Conservation (phyloP, 2,113 vertebrate species). For the Aegotheles bennettii region DNA sequence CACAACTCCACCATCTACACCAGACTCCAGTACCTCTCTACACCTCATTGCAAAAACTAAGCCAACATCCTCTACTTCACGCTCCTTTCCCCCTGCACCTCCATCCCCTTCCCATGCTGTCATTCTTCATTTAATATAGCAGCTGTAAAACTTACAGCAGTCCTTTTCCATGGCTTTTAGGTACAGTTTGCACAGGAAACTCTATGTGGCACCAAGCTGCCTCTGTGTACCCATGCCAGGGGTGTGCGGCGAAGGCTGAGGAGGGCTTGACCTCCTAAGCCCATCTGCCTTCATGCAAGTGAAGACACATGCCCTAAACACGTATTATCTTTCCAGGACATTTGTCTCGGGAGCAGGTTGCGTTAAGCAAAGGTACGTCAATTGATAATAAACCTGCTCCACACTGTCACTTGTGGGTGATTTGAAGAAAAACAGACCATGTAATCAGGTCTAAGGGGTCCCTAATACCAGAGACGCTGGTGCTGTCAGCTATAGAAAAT, state of each 20-base stretch:
- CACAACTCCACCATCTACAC: neutral
- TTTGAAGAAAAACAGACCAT: constrained; percentile 74
- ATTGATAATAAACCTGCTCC: constrained; percentile 69
- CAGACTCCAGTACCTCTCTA: neutral
- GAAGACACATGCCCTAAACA: constrained; percentile 25
- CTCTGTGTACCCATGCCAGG: neutral
- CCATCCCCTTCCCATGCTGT: neutral
- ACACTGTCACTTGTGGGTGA: constrained; percentile 68
- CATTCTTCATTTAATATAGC: neutral
- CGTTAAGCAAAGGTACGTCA: constrained; percentile 70
- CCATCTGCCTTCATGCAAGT: constrained; percentile 28
- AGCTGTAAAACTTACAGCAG: neutral
- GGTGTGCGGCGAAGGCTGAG: neutral
- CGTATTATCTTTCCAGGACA: constrained; percentile 57
- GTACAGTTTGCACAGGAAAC: fast-evolving
- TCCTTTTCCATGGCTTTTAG: neutral
- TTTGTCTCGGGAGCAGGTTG: constrained; percentile 55
- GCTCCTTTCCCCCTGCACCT: neutral
- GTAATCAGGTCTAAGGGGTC: constrained; percentile 74
- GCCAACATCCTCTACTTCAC: neutral
- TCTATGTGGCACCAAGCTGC: fast-evolving
- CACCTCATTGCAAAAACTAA: neutral
- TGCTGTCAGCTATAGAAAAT: constrained; percentile 79
- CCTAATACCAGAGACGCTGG: constrained; percentile 72
- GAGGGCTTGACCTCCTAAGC: constrained; percentile 35